Evolutionary conservation across 2,888 invertebrate species (phyloP), one percentile per base, ranked within the genome.

Genomic region (Gandaritis pyraliata): DNA sequence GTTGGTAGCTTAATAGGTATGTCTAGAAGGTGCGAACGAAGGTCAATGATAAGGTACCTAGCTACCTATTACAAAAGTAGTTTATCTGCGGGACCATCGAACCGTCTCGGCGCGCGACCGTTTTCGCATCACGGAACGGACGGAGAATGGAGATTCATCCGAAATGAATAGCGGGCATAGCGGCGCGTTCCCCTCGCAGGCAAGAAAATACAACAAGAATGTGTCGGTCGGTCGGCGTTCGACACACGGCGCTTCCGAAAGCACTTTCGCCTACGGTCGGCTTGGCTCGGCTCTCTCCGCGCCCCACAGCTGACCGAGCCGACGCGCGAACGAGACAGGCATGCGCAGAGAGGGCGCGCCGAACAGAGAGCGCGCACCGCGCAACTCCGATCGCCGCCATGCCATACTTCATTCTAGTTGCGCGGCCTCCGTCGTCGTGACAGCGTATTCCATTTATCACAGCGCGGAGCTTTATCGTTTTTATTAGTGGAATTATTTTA

Each of bases 261-360:
- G 79, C 83, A 88, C 90, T 90, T 90, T 92, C 89, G 89, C 86
- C 83, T 77, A 72, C 82, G 73, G 72, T 90, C 93, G 92, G 86
- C 67, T 64, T 43, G 55, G 64, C 65, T 90, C 92, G 92, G 83
- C 74, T 64, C 67, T 75, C 76, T 77, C 83, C 90, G 91, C 80
- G 76, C 83, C 82, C 86, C 81, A 89, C 92, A 93, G 93, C 93
- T 93, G 93, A 92, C 90, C 82, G 82, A 74, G 74, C 73, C 77
- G 77, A 76, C 49, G 86, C 57, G 75, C 66, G 82, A 90, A 78
- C 71, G 86, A 80, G 87, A 85, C 66, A 58, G 69, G 58, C 58
- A 70, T 72, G 71, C 69, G 65, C 61, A 51, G 23, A 30, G 33
- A 61, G 53, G 63, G 59, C 70, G 79, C 65, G 75, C 64, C 76